Base-by-base conservation (phyloP, 2,797 vertebrate species). In the Labroides dimidiatus region DNA sequence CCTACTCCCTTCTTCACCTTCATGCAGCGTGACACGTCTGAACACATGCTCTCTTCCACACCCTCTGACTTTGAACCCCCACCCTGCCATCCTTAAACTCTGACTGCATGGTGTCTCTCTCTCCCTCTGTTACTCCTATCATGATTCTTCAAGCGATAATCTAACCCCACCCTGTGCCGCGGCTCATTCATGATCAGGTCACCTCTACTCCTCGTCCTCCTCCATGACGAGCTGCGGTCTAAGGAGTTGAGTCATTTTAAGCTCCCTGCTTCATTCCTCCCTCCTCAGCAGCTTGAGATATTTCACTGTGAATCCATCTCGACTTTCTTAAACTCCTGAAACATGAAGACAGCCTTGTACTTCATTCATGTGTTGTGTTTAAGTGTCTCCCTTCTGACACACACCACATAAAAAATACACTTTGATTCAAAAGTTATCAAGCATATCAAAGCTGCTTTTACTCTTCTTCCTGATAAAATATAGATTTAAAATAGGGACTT, bases 1-100 rank as follows among this genome's bases (percentile, higher is more conserved):
- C 62, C 61, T 49, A 59, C 56, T 70, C 60, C 61, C 64, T 44
- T 82, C 64, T 61, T 69, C 70, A 70, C 53, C 60, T 72, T 61
- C 59, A 51, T 68, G 54, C 45, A 43, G 13, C n/a, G n/a, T n/a
- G 72, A 80, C 61, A 20, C 10, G 42, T 70, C 65, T 33, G 4
- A 77, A 72, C 77, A 77, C 61, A 72, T 76, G 64, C 59, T 65
- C 39, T 6, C 13, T 0, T 50, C 52, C 21, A 42, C 71, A 58
- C 75, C 68, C 66, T 21, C 23, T 70, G 51, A 79, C 67, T 58
- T 57, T 60, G 11, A 45, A 17, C 56, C 54, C 48, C 41, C 64
- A 6, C 60, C n/a, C 24, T 51, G 3, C 33, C 37, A 42, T 68
- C 73, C 15, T 13, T 17, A 0, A 2, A 36, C 33, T 14, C 42